These are phyloP conservation scores for Dermatophagoides farinae DNA, from an alignment of 1,140 invertebrate genomes.

Conservation along the genomic window DNA sequence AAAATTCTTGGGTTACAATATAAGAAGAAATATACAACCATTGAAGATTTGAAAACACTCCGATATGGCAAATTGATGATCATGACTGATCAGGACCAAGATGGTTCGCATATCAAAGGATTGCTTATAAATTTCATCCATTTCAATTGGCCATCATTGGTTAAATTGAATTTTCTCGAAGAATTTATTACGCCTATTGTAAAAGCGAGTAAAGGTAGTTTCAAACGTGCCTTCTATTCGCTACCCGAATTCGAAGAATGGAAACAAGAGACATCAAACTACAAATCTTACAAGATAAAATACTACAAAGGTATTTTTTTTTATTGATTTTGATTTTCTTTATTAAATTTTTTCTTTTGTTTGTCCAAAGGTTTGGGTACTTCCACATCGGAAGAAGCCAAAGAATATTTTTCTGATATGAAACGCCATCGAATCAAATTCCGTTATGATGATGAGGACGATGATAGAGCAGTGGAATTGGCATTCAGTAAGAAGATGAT, in stretches of 20 bases:
- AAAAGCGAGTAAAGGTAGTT: conserved; percentile 68
- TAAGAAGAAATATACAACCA: conserved; percentile 78
- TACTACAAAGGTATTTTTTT: conserved; percentile 62
- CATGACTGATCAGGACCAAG: conserved; percentile 95
- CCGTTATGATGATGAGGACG: conserved; percentile 56
- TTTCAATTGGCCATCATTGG: conserved; percentile 85
- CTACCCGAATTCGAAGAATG: conserved; percentile 96
- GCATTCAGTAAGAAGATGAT: conserved; percentile 91
- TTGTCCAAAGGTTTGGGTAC: conserved; percentile 68
- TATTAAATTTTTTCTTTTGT: background rate
- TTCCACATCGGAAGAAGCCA: conserved; percentile 89
- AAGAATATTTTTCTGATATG: conserved; percentile 97
- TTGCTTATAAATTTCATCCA: conserved; percentile 97
- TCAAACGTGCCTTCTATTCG: conserved; percentile 64
- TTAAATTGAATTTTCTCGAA: conserved; percentile 60
- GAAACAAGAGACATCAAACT: conserved; percentile 75
- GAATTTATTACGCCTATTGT: conserved; percentile 99
- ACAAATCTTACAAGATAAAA: conserved; percentile 82
- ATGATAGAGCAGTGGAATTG: conserved; percentile 81
- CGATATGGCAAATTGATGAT: conserved; percentile 98
- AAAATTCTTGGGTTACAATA: conserved; percentile 87
- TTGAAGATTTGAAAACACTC: conserved; percentile 72
- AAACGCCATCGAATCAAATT: conserved; percentile 74
- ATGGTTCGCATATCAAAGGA: conserved; percentile 98
- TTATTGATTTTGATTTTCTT: no score